Conservation (phyloP, 30 jellyfish, hydroid and myxozoan genomes). For the Clytia hemisphaerica region DNA sequence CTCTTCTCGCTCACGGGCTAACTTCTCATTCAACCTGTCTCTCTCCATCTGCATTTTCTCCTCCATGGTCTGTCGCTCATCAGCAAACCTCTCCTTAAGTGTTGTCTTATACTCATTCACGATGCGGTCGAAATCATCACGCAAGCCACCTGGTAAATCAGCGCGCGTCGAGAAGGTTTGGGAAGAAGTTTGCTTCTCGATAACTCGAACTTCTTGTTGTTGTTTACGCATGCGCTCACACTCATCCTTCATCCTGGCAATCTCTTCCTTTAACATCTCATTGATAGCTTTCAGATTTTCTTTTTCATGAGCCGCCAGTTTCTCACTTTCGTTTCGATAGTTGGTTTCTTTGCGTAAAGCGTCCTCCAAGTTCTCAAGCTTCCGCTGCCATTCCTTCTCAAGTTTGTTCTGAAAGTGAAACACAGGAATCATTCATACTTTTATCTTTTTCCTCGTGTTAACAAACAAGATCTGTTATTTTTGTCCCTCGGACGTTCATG, state of each 20-base stretch:
- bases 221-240: constrained; percentile 50
- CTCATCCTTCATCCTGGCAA: constrained; percentile 65
- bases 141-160: constrained; percentile 63
- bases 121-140: constrained; percentile 83
- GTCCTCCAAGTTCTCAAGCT: constrained; percentile 57
- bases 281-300: constrained; percentile 56
- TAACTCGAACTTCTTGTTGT: constrained; percentile 36
- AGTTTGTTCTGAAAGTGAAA: neutral
- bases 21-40: constrained; percentile 38
- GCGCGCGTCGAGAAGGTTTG: constrained; percentile 43
- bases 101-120: constrained; percentile 66
- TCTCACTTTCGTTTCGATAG: constrained; percentile 54
- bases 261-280: constrained; percentile 62
- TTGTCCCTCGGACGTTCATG: no score
- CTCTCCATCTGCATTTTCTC: constrained; percentile 60
- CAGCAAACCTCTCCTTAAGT: constrained; percentile 44
- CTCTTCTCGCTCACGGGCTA: constrained; percentile 50
- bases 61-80: constrained; percentile 56
- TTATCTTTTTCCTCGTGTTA: no score
- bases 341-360: constrained; percentile 36
- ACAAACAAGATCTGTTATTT: no score
- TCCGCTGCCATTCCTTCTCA: constrained; percentile 38
- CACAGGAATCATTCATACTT: no score
- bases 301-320: constrained; percentile 54
- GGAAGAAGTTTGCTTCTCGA: neutral